These are phyloP conservation scores for Papilio machaon DNA, from an alignment of 1,140 invertebrate genomes.

Conservation along the genomic window DNA sequence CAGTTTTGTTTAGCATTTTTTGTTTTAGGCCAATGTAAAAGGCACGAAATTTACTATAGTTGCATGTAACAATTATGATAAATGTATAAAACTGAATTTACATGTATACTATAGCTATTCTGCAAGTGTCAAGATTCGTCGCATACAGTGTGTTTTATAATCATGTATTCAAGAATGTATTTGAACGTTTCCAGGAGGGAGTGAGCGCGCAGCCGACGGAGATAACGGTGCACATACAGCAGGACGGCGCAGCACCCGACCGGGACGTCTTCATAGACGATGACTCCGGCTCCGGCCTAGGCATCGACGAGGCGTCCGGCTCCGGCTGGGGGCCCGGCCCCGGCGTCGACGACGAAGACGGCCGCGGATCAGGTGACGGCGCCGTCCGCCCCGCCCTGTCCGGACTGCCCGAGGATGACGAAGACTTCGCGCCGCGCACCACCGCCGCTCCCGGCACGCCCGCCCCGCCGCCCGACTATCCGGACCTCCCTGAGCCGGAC, in stretches of 20 bases:
- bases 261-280: constrained; percentile 78
- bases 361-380: constrained; percentile 74
- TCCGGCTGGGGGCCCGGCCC: constrained; percentile 80
- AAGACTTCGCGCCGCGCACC: constrained; percentile 61
- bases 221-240: constrained; percentile 57
- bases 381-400: constrained; percentile 56
- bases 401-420: constrained; percentile 66
- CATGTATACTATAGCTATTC: background rate
- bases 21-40: background rate
- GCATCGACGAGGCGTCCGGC: constrained; percentile 80
- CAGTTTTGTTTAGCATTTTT: background rate
- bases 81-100: background rate
- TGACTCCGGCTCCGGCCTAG: constrained; percentile 77
- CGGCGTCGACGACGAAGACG: constrained; percentile 80
- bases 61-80: background rate
- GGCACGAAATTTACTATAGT: too few species aligned
- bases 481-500: constrained; percentile 50
- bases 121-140: background rate
- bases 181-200: constrained; percentile 63
- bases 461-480: constrained; percentile 40
- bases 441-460: constrained; percentile 42
- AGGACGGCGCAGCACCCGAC: constrained; percentile 62
- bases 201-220: constrained; percentile 60
- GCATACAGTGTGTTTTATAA: background rate
- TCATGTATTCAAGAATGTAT: background rate